Base-by-base conservation (phyloP, 2,797 vertebrate genomes). In the Danio jaintianensis region DNA sequence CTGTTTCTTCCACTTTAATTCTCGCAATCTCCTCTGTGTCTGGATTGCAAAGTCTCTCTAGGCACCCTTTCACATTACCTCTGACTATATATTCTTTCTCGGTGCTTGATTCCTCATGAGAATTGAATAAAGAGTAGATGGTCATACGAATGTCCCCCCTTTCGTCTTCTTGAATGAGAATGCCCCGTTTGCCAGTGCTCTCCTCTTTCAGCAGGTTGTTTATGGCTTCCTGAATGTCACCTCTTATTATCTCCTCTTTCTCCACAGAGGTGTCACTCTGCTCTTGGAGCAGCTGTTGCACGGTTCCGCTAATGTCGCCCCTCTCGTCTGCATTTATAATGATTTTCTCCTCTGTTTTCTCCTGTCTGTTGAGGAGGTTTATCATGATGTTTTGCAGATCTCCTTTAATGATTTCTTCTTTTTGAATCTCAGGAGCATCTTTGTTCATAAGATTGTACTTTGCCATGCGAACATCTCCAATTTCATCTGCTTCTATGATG, bases 101-200 rank as follows among this genome's bases (percentile, higher is more conserved):
- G 67, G 89, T 67, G 80, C 64, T 83, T 50, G 86, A 79, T 66
- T 87, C 79, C 22, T 94, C 88, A 66, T 93, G 88, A 88, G 96
- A 91, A 86, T 98, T 95, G 82, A 98, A 93, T 83, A 98, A 95
- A 72, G 96, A 96, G 88, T 98, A 98, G 72, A 97, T 89, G 43
- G 96, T 97, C 97, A 98, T 96, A 77, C 90, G 94, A 73, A 97
- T 90, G 42, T 97, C 95, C 43, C 97, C 97, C 87, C 91, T 96
- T 91, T 98, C 97, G 61, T 95, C 96, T 81, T 98, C 96, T 86
- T 98, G 96, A 89, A 98, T 96, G 81, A 98, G 93, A 88, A 98
- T 95, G 22, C 96, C 97, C 85, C 91, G 94, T 91, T 95, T 96
- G 20, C 88, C 86, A 42, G 89, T 90, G 18, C 79, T 87, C 10